These are phyloP conservation scores for Lucifuga dentata DNA, from an alignment of 2,113 vertebrate species.

Conservation along the genomic window DNA sequence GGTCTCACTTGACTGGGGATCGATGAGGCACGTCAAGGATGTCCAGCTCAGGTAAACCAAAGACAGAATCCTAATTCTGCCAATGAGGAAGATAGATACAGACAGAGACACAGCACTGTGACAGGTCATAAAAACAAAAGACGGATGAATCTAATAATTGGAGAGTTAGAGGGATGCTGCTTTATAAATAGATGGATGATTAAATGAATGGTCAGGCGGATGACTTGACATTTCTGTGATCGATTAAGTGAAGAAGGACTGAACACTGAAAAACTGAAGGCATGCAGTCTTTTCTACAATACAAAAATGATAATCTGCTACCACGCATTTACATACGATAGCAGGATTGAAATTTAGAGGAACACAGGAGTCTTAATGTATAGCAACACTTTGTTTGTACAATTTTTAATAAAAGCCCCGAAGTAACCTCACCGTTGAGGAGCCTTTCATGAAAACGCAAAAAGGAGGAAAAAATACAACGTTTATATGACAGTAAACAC, in stretches of 20 bases:
- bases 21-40: constrained; percentile 58
- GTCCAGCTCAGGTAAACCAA: constrained; percentile 45
- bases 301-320: too few species aligned
- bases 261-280: too few species aligned
- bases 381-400: too few species aligned
- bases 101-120: background rate
- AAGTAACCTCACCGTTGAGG: too few species aligned
- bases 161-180: background rate
- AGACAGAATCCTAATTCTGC: constrained; percentile 55
- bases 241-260: constrained; percentile 4
- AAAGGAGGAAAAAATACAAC: too few species aligned
- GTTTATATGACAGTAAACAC: too few species aligned
- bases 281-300: too few species aligned
- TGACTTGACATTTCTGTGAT: constrained; percentile 34
- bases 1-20: constrained; percentile 63
- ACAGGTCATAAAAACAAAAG: constrained; percentile 21
- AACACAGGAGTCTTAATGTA: too few species aligned
- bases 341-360: too few species aligned
- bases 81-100: background rate
- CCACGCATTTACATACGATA: too few species aligned
- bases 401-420: too few species aligned
- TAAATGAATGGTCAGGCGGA: constrained; percentile 2
- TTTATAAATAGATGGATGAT: background rate
- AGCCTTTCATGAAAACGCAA: too few species aligned
- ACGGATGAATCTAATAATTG: constrained; percentile 30